Conservation (phyloP, 2,888 invertebrate genomes). For the Xylocampa areola region DNA sequence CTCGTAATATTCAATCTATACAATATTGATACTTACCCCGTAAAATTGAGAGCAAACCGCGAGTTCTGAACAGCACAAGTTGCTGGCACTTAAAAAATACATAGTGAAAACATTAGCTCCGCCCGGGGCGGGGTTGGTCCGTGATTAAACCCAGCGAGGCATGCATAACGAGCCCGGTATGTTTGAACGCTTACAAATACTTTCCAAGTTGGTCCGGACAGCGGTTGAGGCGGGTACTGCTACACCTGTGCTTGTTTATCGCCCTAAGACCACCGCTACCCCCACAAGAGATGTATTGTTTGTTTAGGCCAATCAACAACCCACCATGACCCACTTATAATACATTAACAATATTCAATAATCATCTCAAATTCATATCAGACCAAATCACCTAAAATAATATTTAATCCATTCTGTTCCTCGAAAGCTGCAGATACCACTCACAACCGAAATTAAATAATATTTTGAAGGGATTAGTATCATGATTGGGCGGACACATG, state of each 20-base stretch:
- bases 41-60: conserved; percentile 63
- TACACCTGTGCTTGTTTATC: conserved; percentile 86
- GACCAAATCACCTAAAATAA: conserved; percentile 40
- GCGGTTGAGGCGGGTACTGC: conserved; percentile 75
- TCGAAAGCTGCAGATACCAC: conserved; percentile 56
- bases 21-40: conserved; percentile 50
- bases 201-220: conserved; percentile 83
- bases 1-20: conserved; percentile 35
- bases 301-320: conserved; percentile 76
- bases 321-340: conserved; percentile 76
- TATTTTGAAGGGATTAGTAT: conserved; percentile 85
- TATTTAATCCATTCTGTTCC: conserved; percentile 50
- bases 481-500: conserved; percentile 85
- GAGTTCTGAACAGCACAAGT: conserved; percentile 64
- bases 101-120: conserved; percentile 86
- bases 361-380: conserved; percentile 53
- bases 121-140: conserved; percentile 80
- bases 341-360: conserved; percentile 77
- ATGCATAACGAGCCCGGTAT: conserved; percentile 86
- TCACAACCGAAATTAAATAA: conserved; percentile 80
- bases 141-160: conserved; percentile 88
- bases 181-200: conserved; percentile 87
- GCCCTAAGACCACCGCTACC: conserved; percentile 74
- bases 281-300: conserved; percentile 72
- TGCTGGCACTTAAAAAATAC: conserved; percentile 85